A percentile compares a stretch with the other conserved stretches of the same genome.
Evolutionary conservation across 2,888 invertebrate species (phyloP).

Genomic region (Pseudococcus longispinus): DNA sequence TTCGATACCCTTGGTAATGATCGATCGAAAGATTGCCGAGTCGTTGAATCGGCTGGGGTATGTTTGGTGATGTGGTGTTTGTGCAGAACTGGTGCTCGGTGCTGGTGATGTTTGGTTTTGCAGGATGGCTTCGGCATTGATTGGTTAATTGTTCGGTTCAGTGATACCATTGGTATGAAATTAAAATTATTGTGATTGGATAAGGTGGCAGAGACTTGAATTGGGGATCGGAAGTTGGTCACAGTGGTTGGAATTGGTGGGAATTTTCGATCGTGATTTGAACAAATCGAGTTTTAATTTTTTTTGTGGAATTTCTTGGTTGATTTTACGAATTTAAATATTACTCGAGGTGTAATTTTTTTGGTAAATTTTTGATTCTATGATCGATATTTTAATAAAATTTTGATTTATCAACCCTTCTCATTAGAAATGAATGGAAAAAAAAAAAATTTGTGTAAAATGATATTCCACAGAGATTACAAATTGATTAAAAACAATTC

Average conservation of each 20-base stretch:
- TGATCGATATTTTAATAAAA: too few relatives aligned
- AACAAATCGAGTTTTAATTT: not conserved
- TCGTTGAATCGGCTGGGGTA: not conserved
- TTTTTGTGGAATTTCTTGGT: not conserved
- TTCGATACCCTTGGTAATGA: not conserved
- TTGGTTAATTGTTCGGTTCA: constrained; percentile 36
- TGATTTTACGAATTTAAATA: not conserved
- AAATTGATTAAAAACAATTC: too few relatives aligned
- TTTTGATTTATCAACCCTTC: too few relatives aligned
- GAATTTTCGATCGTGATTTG: not conserved
- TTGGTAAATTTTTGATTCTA: too few relatives aligned
- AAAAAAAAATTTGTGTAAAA: too few relatives aligned
- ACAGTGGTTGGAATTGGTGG: not conserved
- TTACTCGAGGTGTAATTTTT: too few relatives aligned
- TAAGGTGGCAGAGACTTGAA: not conserved
- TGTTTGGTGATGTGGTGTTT: not conserved
- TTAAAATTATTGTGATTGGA: not conserved
- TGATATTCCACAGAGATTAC: too few relatives aligned
- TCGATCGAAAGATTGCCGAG: not conserved
- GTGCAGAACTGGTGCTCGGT: not conserved
- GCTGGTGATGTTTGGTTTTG: not conserved
- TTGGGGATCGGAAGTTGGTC: not conserved
- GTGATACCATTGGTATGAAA: not conserved
- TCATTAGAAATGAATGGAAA: too few relatives aligned
- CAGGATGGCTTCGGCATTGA: not conserved